These are phyloP conservation scores for Leptinotarsa defecta DNA, from an alignment of 1,140 invertebrate species.

Conservation along the genomic window DNA sequence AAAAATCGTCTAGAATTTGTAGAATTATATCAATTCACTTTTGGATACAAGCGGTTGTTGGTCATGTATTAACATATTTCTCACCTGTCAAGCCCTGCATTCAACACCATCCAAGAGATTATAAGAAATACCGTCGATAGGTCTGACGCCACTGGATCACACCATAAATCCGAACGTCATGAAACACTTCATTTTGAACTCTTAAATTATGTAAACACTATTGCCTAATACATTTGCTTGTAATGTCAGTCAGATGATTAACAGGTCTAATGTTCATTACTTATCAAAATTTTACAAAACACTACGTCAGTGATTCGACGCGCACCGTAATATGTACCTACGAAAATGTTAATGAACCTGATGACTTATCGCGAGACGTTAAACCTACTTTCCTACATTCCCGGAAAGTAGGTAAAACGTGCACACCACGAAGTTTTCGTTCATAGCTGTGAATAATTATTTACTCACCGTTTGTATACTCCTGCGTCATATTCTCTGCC, in stretches of 20 bases:
- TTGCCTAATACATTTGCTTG: too few species aligned
- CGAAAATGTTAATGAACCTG: neutral
- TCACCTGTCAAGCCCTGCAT: too few species aligned
- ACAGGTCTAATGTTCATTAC: neutral
- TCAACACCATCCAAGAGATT: too few species aligned
- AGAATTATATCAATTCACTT: too few species aligned
- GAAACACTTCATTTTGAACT: neutral
- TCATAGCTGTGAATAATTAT: neutral
- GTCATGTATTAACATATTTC: too few species aligned
- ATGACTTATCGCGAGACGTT: neutral
- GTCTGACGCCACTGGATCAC: neutral
- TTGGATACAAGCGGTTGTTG: too few species aligned
- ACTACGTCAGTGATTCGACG: too few species aligned
- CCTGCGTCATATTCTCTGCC: neutral
- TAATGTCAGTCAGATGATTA: neutral
- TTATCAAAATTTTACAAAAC: neutral
- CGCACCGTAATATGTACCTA: neutral
- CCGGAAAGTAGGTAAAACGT: neutral
- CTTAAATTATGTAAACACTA: too few species aligned
- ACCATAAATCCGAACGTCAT: neutral
- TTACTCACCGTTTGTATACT: neutral
- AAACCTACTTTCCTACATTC: neutral
- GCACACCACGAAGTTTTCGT: neutral
- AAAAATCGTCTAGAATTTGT: too few species aligned
- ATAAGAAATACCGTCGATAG: too few species aligned